Conservation (phyloP, 1,140 invertebrate genomes). For the Scaptomyza montana region DNA sequence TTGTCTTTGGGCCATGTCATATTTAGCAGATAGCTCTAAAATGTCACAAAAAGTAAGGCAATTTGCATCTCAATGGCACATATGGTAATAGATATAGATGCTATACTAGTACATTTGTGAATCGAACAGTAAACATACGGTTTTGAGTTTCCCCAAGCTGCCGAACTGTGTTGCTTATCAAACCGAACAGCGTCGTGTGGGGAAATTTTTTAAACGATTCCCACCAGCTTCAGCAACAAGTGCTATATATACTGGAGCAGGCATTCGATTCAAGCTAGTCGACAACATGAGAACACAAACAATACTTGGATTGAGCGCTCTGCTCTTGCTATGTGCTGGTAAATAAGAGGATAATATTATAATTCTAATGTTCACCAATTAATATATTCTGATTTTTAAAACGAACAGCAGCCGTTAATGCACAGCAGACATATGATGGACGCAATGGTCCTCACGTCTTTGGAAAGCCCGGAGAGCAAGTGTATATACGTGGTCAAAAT, state of each 20-base stretch:
- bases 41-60: conserved; percentile 1
- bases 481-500: conserved; percentile 59
- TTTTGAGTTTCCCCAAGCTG: conserved; percentile 36
- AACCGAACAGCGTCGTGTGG: conserved; percentile 14
- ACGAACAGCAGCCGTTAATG: conserved; percentile 14
- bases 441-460: conserved; percentile 54
- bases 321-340: conserved; percentile 30
- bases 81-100: background rate
- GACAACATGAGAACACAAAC: conserved; percentile 21
- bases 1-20: background rate
- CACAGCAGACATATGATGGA: conserved; percentile 55
- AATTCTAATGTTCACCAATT: background rate
- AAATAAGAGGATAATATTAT: background rate
- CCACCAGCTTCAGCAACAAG: background rate
- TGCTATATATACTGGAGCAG: conserved; percentile 26
- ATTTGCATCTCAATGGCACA: background rate
- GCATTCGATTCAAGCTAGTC: conserved; percentile 14
- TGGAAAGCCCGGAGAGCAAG: conserved; percentile 51
- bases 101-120: background rate
- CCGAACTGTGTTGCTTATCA: conserved; percentile 26
- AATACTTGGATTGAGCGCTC: conserved; percentile 26
- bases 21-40: conserved; percentile 3
- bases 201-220: conserved; percentile 18
- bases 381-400: background rate
- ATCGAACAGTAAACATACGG: background rate